phyloP scores from a whole-genome alignment of 2,888 invertebrate species.

The Deladenus siricidicola region DNA sequence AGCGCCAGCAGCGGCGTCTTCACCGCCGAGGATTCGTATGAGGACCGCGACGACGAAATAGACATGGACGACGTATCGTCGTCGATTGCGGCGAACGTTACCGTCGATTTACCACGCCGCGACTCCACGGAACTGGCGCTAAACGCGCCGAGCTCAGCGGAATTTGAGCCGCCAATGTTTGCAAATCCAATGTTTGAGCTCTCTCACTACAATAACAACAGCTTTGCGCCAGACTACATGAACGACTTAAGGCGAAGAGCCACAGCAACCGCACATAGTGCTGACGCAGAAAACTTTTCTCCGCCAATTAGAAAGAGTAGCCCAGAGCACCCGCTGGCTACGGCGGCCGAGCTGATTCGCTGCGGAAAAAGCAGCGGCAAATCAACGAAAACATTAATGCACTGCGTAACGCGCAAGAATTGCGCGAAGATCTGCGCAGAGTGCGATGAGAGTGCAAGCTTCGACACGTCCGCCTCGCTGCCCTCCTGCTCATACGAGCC shows the following conservation, averaged over 20 bases:
- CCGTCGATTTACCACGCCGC: too few species aligned
- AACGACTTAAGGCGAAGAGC: too few species aligned
- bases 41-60: background rate
- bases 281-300: too few species aligned
- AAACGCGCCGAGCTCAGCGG: background rate
- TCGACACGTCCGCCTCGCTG: background rate
- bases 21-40: background rate
- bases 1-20: background rate
- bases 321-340: background rate
- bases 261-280: too few species aligned
- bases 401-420: background rate
- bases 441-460: too few species aligned
- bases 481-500: too few species aligned
- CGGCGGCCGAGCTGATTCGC: background rate
- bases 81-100: background rate
- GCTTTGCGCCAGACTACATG: background rate
- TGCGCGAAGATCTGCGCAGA: too few species aligned
- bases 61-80: background rate
- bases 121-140: background rate
- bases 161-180: too few species aligned
- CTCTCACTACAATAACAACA: background rate
- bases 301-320: background rate
- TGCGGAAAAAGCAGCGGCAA: background rate
- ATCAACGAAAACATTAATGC: too few species aligned
- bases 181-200: conserved; percentile 3